Evolutionary conservation across 2,888 invertebrate genomes (phyloP).

Genomic region (Tubulanus polymorphus): DNA sequence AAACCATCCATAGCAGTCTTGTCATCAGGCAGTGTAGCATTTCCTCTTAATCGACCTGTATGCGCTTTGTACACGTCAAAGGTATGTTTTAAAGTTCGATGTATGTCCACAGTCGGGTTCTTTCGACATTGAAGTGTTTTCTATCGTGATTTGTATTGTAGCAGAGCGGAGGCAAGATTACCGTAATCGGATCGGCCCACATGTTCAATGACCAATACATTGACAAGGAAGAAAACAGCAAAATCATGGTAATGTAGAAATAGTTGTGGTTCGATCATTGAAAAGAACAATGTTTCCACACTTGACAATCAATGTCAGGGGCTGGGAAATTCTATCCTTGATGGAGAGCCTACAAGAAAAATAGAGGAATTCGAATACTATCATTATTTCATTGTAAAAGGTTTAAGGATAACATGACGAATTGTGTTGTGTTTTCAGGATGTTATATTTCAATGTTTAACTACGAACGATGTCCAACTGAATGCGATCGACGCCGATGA

Average conservation of each 20-base stretch:
- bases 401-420: no score
- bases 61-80: constrained; percentile 66
- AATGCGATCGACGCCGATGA: constrained; percentile 87
- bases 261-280: no score
- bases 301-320: no score
- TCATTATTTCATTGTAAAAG: no score
- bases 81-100: constrained; percentile 21
- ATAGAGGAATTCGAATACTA: no score
- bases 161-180: constrained; percentile 66
- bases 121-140: no score
- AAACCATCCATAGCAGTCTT: constrained; percentile 84
- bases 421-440: constrained; percentile 57
- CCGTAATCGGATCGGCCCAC: constrained; percentile 86
- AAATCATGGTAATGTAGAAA: constrained; percentile 69
- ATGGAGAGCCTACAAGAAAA: no score
- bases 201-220: constrained; percentile 90
- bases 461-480: constrained; percentile 64
- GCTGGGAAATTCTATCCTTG: no score
- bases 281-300: no score
- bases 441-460: constrained; percentile 78
- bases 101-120: not conserved
- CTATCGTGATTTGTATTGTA: constrained; percentile 19
- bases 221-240: constrained; percentile 88
- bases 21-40: constrained; percentile 88
- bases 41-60: constrained; percentile 87